Conservation (phyloP, 2,113 vertebrate species). For the Menidia beryllina region DNA sequence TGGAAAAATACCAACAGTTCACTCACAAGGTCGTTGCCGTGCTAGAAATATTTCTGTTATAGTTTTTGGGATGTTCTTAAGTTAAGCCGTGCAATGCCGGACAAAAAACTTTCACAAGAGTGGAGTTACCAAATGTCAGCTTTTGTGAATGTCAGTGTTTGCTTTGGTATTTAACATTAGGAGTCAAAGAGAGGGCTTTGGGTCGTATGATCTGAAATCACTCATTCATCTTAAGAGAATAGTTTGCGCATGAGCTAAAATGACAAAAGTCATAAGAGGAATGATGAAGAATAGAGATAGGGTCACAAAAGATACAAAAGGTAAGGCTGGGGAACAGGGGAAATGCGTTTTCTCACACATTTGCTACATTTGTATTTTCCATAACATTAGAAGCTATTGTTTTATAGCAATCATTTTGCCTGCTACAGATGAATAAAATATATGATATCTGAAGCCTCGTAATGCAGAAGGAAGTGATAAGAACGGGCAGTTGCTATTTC, state of each 20-base stretch:
- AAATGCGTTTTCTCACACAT: conserved; percentile 47
- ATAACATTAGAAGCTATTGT: conserved; percentile 67
- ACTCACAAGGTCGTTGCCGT: conserved; percentile 34
- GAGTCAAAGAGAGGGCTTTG: conserved; percentile 27
- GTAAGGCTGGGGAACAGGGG: too few species aligned
- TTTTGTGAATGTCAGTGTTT: conserved; percentile 25
- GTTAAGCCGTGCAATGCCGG: not conserved
- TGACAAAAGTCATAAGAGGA: too few species aligned
- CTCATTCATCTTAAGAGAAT: too few species aligned
- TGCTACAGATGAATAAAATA: conserved; percentile 60
- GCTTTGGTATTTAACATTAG: conserved; percentile 36
- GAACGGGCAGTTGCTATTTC: conserved; percentile 54
- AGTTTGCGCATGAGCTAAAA: too few species aligned
- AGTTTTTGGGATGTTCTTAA: conserved; percentile 36
- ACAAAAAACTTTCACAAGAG: conserved; percentile 4
- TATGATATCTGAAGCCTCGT: conserved; percentile 61
- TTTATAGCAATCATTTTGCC: conserved; percentile 59
- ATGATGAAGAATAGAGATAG: conserved; percentile 42
- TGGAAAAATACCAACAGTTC: conserved; percentile 20
- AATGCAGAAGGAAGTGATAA: conserved; percentile 57
- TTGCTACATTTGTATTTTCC: conserved; percentile 60
- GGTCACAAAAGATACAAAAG: conserved; percentile 23
- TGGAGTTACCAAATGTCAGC: conserved; percentile 14
- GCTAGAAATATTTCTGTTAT: conserved; percentile 36
- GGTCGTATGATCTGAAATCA: conserved; percentile 52